phyloP scores from a whole-genome alignment of 2,113 vertebrate species.

The Brachirus orientalis region DNA sequence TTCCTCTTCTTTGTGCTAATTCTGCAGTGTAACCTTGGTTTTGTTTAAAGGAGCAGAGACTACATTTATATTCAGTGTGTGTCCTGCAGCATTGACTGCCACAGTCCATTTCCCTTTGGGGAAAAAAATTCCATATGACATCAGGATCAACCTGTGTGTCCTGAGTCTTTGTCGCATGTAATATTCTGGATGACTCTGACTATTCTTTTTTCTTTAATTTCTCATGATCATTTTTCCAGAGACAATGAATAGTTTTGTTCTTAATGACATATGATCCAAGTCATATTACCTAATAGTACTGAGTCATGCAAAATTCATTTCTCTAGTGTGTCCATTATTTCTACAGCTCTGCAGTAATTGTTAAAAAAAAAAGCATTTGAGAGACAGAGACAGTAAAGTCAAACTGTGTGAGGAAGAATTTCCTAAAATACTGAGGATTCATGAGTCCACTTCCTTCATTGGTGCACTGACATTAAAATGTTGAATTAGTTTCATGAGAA shows the following conservation, averaged over 20 bases:
- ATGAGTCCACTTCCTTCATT: slow-evolving; percentile 2
- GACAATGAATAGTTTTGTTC: background rate
- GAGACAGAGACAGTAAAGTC: background rate
- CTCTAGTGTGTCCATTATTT: background rate
- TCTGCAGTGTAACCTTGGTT: slow-evolving; percentile 3
- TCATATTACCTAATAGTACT: too few species aligned
- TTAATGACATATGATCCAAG: background rate
- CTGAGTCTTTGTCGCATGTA: slow-evolving; percentile 4
- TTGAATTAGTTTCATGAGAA: too few species aligned
- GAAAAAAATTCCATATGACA: slow-evolving; percentile 24
- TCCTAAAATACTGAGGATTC: background rate
- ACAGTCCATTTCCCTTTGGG: slow-evolving; percentile 26
- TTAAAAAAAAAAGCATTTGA: background rate
- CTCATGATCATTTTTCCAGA: background rate
- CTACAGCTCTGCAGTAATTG: background rate
- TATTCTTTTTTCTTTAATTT: background rate
- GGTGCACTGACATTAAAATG: background rate
- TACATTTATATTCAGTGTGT: slow-evolving; percentile 32
- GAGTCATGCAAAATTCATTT: slow-evolving; percentile 1
- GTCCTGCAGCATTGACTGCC: slow-evolving; percentile 39
- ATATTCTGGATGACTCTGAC: background rate
- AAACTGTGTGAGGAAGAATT: background rate
- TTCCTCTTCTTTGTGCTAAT: background rate
- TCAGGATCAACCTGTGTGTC: background rate
- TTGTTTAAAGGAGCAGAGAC: slow-evolving; percentile 7